phyloP scores from a whole-genome alignment of 1,140 invertebrate genomes.

The Pollicipes pollicipes region DNA sequence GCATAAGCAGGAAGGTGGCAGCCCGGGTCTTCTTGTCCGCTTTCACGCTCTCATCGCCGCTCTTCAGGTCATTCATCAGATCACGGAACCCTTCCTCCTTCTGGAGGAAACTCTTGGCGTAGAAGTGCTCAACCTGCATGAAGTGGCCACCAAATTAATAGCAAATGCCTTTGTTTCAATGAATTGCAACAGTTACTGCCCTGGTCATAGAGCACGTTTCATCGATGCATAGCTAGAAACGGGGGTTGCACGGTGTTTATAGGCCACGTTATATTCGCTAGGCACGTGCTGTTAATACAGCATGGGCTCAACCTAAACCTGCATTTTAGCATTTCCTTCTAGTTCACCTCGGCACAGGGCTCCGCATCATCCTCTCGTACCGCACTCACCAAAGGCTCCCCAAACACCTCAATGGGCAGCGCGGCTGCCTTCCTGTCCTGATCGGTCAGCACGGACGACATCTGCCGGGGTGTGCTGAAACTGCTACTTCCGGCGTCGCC shows the following conservation, averaged over 20 bases:
- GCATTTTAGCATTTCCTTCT: no score
- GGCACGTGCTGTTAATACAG: no score
- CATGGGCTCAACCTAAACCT: no score
- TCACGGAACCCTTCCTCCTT: conserved; percentile 47
- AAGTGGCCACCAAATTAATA: no score
- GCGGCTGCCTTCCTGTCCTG: conserved; percentile 77
- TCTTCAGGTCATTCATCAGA: neutral
- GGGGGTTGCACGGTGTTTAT: no score
- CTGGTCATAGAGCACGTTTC: no score
- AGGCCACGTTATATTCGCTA: no score
- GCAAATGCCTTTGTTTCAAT: no score
- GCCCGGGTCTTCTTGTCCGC: conserved; percentile 30
- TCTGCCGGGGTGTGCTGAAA: neutral
- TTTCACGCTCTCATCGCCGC: neutral
- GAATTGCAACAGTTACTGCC: no score
- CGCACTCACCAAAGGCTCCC: conserved; percentile 60
- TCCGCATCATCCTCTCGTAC: no score
- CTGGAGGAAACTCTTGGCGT: conserved; percentile 68
- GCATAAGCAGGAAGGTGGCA: conserved; percentile 51
- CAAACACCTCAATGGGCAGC: conserved; percentile 74
- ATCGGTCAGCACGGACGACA: conserved; percentile 31
- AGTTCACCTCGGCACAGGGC: no score
- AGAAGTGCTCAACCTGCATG: conserved; percentile 73
- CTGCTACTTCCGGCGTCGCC: neutral
- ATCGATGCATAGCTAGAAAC: no score